Evolutionary conservation across 2,888 invertebrate genomes (phyloP).

Genomic region (Rutpela maculata): DNA sequence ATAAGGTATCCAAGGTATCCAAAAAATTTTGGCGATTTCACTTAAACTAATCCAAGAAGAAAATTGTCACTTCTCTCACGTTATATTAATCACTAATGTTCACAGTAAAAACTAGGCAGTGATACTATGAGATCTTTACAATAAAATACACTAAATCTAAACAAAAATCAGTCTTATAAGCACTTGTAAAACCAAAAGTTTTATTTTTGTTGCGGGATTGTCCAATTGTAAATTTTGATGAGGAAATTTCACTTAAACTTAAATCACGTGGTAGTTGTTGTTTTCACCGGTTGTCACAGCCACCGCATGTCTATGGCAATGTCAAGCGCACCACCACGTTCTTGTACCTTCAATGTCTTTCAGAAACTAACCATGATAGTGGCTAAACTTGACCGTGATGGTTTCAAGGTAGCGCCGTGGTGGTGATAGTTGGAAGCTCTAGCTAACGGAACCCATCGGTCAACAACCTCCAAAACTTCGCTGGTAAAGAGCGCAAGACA

Average conservation of each 20-base stretch:
- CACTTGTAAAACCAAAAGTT: constrained; percentile 37
- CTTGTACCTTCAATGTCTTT: constrained; percentile 66
- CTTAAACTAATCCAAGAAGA: constrained; percentile 57
- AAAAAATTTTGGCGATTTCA: constrained; percentile 67
- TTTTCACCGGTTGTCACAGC: constrained; percentile 47
- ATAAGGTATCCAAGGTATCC: constrained; percentile 69
- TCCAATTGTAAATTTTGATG: constrained; percentile 43
- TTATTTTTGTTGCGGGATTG: constrained; percentile 39
- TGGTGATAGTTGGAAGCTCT: constrained; percentile 70
- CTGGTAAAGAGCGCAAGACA: constrained; percentile 52
- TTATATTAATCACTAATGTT: constrained; percentile 34
- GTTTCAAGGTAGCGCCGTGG: constrained; percentile 68
- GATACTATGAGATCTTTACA: constrained; percentile 44
- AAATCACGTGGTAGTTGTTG: constrained; percentile 50
- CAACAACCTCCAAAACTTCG: constrained; percentile 72
- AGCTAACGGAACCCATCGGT: constrained; percentile 62
- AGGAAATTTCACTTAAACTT: constrained; percentile 39
- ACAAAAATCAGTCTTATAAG: constrained; percentile 47
- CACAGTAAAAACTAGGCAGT: constrained; percentile 35
- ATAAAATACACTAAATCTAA: constrained; percentile 41
- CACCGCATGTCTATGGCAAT: constrained; percentile 57
- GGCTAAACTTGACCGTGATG: constrained; percentile 74
- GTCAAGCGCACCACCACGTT: constrained; percentile 61
- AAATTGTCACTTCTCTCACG: constrained; percentile 53
- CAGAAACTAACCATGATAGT: constrained; percentile 70